Evolutionary conservation across 2,797 vertebrate species (phyloP).

Genomic region (Acestrorhynchus altus): DNA sequence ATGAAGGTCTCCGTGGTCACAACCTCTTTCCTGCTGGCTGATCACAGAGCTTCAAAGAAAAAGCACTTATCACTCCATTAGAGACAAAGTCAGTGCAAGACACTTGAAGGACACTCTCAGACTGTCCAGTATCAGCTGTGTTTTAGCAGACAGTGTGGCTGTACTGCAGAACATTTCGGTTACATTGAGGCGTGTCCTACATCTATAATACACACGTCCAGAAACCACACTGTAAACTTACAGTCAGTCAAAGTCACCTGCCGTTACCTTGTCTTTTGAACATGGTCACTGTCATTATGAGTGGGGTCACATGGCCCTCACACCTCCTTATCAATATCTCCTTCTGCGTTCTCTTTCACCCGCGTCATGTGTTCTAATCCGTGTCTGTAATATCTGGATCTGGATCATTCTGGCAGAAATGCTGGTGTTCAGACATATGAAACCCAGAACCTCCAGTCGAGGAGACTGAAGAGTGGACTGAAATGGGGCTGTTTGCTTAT

Average conservation of each 20-base stretch:
- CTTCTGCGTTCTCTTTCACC: neutral
- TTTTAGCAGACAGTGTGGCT: too few species aligned
- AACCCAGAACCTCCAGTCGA: too few species aligned
- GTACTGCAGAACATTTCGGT: too few species aligned
- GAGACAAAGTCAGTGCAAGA: neutral
- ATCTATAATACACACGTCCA: too few species aligned
- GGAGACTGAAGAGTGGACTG: too few species aligned
- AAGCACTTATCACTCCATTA: constrained; percentile 18
- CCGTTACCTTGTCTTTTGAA: constrained; percentile 1
- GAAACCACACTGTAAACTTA: too few species aligned
- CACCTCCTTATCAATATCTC: constrained; percentile 11
- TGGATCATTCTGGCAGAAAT: too few species aligned
- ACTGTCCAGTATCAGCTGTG: neutral
- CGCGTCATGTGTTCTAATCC: too few species aligned
- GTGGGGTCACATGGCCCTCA: neutral
- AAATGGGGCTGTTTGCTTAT: too few species aligned
- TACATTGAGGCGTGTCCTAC: too few species aligned
- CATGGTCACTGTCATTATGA: constrained; percentile 3
- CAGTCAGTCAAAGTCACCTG: constrained; percentile 19
- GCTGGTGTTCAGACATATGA: too few species aligned
- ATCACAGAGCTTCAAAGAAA: constrained; percentile 25
- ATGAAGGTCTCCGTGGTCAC: constrained; percentile 18
- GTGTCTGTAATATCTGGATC: too few species aligned
- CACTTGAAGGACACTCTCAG: neutral
- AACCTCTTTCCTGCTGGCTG: constrained; percentile 21